A percentile compares a stretch with the other conserved stretches of the same genome.
Conservation (phyloP, 1,140 invertebrate species). For the Calephelis virginiensis region DNA sequence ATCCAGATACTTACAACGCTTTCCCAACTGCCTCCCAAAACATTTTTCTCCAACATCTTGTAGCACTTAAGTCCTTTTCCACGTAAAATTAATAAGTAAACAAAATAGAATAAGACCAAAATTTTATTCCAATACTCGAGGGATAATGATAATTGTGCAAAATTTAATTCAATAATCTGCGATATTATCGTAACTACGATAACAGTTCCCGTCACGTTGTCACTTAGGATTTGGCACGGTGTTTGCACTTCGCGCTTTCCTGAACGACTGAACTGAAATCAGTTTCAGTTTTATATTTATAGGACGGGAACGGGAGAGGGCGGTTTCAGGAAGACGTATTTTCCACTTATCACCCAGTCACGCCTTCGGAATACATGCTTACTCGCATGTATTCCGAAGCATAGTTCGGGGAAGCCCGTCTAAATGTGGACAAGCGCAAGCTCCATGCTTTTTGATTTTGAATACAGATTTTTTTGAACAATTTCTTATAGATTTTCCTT, state of each 20-base stretch:
- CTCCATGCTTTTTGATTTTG: not conserved
- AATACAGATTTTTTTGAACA: not conserved
- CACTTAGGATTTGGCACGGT: conserved; percentile 56
- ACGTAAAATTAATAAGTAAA: too few relatives aligned
- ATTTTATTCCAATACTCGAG: too few relatives aligned
- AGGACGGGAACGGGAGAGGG: conserved; percentile 55
- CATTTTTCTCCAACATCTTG: conserved; percentile 69
- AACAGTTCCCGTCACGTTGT: conserved; percentile 52
- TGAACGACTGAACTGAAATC: conserved; percentile 62
- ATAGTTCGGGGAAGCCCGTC: conserved; percentile 70
- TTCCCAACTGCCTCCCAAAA: conserved; percentile 70
- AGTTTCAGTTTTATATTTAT: conserved; percentile 68
- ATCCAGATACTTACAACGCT: conserved; percentile 61
- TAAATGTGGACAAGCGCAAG: conserved; percentile 30
- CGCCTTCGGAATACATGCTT: conserved; percentile 51
- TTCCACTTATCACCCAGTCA: conserved; percentile 67
- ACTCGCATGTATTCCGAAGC: too few relatives aligned
- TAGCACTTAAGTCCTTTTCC: conserved; percentile 24
- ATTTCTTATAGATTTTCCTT: too few relatives aligned
- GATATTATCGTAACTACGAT: conserved; percentile 33
- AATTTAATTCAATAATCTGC: conserved; percentile 39
- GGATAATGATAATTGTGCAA: conserved; percentile 15
- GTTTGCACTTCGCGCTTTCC: conserved; percentile 50
- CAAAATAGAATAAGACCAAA: too few relatives aligned
- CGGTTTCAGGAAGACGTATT: conserved; percentile 62